Evolutionary conservation across 2,113 vertebrate genomes (phyloP).

Genomic region (Camelus bactrianus): DNA sequence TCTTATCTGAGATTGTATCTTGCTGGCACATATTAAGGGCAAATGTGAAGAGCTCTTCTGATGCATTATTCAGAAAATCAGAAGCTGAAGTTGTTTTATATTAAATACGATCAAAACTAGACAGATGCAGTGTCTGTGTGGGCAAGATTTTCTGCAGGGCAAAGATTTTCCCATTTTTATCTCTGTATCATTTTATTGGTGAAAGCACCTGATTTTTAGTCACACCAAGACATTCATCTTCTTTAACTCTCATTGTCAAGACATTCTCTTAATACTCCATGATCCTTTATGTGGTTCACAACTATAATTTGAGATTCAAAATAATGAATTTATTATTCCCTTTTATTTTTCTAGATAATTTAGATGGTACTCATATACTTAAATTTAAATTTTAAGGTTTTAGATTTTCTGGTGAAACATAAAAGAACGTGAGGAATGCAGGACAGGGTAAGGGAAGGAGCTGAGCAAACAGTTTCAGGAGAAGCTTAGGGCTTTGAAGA

Average conservation of each 20-base stretch:
- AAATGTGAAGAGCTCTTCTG: slow-evolving; percentile 51
- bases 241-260: not conserved
- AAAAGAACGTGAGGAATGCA: not conserved
- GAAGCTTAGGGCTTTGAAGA: not conserved
- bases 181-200: slow-evolving; percentile 34
- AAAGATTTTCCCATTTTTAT: slow-evolving; percentile 48
- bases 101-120: slow-evolving; percentile 45
- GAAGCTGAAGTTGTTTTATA: slow-evolving; percentile 43
- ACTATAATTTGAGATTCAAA: slow-evolving; percentile 48
- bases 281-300: not conserved
- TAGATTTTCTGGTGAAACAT: slow-evolving; percentile 46
- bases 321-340: not conserved
- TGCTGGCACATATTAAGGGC: slow-evolving; percentile 52
- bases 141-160: slow-evolving; percentile 18
- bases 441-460: not conserved
- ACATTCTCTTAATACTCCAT: not conserved
- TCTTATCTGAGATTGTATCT: slow-evolving; percentile 46
- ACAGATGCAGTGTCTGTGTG: not conserved
- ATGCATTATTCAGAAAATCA: slow-evolving; percentile 66
- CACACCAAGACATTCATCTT: not conserved
- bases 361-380: not conserved
- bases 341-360: slow-evolving; percentile 38
- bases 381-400: not conserved
- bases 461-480: not conserved
- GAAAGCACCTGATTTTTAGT: slow-evolving; percentile 12